Base-by-base conservation (phyloP, 2,113 vertebrate species). In the Abramis brama region DNA sequence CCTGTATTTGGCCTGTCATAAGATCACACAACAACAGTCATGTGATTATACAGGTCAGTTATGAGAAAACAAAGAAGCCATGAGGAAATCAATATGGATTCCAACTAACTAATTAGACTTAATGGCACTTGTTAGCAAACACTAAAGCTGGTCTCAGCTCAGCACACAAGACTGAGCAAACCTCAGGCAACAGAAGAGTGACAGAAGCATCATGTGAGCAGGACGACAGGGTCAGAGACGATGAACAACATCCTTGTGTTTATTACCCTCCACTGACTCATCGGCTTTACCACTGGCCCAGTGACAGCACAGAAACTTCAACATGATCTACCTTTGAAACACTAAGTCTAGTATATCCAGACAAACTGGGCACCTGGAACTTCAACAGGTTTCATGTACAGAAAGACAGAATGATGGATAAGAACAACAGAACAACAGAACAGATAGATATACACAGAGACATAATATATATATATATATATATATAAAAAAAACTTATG, bases 261-360 rank as follows among this genome's bases (percentile, higher is more conserved):
- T 64, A 45, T 80, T 23, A 80, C 39, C 57, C 55, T 79, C 33
- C 36, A 43, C 55, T 80, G 79, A 80, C 79, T 80, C 79, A 80
- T 45, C 36, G 6, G 59, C 8, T 78, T 59, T 23, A 79, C 33
- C 33, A 79, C 33, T 39, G 55, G 36, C 19, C 12, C 5, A 45
- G n/a, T 25, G 39, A 47, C 71, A 73, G 36, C 66, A 21, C 30
- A 70, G 66, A 70, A 70, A 70, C 66, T 36, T 12, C 19, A 74
- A 15, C 23, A 7, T 6, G 0, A 17, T 15, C 71, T 74, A n/a
- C 11, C 39, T 25, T 11, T 47, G 10, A 74, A 45, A 25, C 71
- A 45, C 39, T 45, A 39, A 21, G 19, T 19, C 25, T 15, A 8
- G 17, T 21, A 21, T 21, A 33, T 68, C 13, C 17, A 71, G 33